These are phyloP conservation scores for Trachelus troglodyta DNA, from an alignment of 2,888 invertebrate genomes.

Conservation along the genomic window DNA sequence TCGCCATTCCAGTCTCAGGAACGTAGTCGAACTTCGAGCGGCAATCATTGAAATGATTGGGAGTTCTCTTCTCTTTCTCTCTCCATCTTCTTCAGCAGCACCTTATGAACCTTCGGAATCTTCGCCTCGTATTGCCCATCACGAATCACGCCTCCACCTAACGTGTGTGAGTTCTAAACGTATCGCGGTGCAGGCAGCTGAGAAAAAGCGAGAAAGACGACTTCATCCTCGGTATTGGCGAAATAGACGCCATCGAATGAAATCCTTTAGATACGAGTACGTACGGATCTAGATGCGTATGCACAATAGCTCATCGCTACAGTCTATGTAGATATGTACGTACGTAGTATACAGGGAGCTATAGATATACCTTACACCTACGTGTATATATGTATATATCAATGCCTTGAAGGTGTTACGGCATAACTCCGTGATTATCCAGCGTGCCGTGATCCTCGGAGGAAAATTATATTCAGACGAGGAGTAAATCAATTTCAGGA, in stretches of 20 bases:
- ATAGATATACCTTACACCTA: no score
- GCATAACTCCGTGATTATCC: constrained; percentile 60
- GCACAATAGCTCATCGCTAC: background rate
- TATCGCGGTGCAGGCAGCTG: background rate
- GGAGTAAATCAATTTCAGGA: constrained; percentile 62
- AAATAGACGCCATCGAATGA: background rate
- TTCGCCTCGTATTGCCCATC: constrained; percentile 22
- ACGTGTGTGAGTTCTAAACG: constrained; percentile 16
- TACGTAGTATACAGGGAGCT: background rate
- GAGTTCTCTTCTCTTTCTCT: constrained; percentile 16
- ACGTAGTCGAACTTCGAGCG: constrained; percentile 34
- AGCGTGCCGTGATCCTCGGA: constrained; percentile 52
- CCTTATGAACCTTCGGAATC: constrained; percentile 10
- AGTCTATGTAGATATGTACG: background rate
- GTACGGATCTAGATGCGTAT: no score
- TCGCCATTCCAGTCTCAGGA: background rate
- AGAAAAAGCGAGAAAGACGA: constrained; percentile 12
- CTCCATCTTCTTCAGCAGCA: constrained; percentile 6
- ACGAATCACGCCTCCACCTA: constrained; percentile 37
- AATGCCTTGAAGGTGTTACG: constrained; percentile 61
- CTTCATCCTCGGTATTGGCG: constrained; percentile 11
- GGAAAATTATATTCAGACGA: constrained; percentile 63
- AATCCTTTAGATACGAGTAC: no score
- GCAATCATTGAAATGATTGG: constrained; percentile 49
- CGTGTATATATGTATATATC: background rate